phyloP scores from a whole-genome alignment of 92 coral and sea anemone species.

The Meandrina meandrites region DNA sequence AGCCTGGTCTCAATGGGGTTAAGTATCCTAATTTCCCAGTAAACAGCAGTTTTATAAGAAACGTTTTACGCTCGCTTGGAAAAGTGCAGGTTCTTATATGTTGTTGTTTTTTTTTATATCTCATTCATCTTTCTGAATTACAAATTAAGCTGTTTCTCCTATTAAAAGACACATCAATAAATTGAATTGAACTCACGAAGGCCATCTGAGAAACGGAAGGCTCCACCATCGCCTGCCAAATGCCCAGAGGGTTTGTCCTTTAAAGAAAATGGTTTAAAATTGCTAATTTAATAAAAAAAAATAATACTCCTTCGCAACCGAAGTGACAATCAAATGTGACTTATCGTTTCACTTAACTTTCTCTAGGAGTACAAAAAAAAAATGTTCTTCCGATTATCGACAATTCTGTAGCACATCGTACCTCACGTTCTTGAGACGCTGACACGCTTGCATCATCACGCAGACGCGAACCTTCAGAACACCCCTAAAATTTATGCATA shows the following conservation, averaged over 20 bases:
- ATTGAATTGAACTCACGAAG: conserved; percentile 7
- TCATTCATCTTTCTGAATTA: too few relatives aligned
- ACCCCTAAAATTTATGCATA: background rate
- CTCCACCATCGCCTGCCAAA: conserved; percentile 25
- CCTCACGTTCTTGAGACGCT: background rate
- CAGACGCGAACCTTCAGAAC: background rate
- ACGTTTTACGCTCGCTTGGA: too few relatives aligned
- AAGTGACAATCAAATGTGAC: background rate
- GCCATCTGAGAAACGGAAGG: conserved; percentile 38
- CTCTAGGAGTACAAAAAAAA: too few relatives aligned
- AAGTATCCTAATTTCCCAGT: too few relatives aligned
- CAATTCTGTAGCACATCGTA: background rate
- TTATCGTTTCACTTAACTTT: background rate
- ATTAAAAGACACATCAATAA: too few relatives aligned
- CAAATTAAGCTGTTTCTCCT: too few relatives aligned
- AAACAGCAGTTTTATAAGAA: too few relatives aligned
- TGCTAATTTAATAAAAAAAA: background rate
- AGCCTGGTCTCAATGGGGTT: too few relatives aligned
- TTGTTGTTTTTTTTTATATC: too few relatives aligned
- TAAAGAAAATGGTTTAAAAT: background rate
- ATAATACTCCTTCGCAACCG: background rate
- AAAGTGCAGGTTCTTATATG: too few relatives aligned
- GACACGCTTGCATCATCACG: background rate
- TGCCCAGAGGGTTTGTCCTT: conserved; percentile 42
- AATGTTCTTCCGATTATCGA: too few relatives aligned